Base-by-base conservation (phyloP, 35 echinoderm and acorn worm species). In the Ptychodera flava region DNA sequence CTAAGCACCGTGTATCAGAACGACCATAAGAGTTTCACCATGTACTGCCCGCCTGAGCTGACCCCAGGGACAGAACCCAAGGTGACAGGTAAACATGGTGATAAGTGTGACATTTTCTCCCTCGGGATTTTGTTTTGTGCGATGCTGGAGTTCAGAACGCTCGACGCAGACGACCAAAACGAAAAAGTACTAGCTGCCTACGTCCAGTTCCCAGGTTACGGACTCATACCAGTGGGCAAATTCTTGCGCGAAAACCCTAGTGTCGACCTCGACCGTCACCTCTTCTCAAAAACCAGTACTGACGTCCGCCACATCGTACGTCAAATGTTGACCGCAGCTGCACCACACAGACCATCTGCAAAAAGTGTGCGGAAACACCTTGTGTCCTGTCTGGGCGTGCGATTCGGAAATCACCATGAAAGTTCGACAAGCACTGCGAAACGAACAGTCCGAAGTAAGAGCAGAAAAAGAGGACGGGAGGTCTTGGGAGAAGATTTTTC, bases 161-260 rank as follows among this genome's bases (percentile, higher is more conserved):
- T 81, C 30, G 82, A 77, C 27, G 35, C 77, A 34, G 45, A 85
- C 80, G 32, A 79, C 33, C 76, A 34, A 33, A 78, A 88, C 16
- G 30, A 27, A 0, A 0, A 80, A 34, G 31, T 81, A 0, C 81
- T 94, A 29, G 38, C 87, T 30, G 96, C 89, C 0, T 92, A 36
- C 84, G 76, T 99, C 31, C 78, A 90, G 52, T 99, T 92, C 31
- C 96, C 96, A 0, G 96, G 96, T 14, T 99, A 99, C 30, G 96
- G 93, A 28, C 77, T 88, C 1, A 94, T 99, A 35, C 93, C 96
- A 0, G 79, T 99, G 0, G 96, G 96, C 0, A 99, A 94, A 81
- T 99, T 99, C 33, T 85, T 94, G 14, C 83, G 94, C 45, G 91
- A 80, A 78, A 99, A 99, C 78, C 86, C 92, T 0, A 99, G 96